phyloP scores from a whole-genome alignment of 2,888 invertebrate genomes.

The Notocelia uddmanniana region DNA sequence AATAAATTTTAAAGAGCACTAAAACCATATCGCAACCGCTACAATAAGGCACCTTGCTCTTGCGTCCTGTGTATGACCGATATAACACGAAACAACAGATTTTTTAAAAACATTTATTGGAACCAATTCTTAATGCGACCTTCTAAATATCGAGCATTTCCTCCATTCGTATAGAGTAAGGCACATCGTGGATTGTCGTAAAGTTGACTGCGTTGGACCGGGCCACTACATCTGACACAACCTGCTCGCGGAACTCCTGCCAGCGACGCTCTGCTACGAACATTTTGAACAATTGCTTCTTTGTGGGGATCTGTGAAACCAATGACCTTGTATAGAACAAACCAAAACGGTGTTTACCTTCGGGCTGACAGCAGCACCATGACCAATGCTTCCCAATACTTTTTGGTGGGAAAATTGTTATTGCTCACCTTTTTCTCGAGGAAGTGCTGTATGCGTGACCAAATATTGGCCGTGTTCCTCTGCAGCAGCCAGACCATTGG shows the following conservation, averaged over 20 bases:
- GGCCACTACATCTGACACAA: slow-evolving; percentile 81
- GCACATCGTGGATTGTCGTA: slow-evolving; percentile 87
- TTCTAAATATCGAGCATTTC: slow-evolving; percentile 80
- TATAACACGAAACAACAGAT: neutral
- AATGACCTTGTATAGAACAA: neutral
- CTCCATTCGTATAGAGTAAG: slow-evolving; percentile 87
- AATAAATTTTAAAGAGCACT: no score
- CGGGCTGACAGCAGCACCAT: neutral
- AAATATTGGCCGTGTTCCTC: slow-evolving; percentile 88
- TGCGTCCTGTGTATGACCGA: neutral
- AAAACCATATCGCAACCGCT: no score
- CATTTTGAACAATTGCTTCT: slow-evolving; percentile 83
- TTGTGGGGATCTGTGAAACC: slow-evolving; percentile 81
- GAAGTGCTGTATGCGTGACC: slow-evolving; percentile 87
- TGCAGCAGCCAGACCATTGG: slow-evolving; percentile 90
- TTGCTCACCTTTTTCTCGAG: slow-evolving; percentile 78
- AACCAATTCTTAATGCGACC: neutral
- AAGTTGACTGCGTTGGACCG: slow-evolving; percentile 82
- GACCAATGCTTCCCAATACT: neutral
- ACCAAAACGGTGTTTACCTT: neutral
- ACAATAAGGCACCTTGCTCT: neutral
- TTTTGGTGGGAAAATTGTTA: neutral
- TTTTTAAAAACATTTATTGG: neutral
- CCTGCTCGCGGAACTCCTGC: slow-evolving; percentile 81
- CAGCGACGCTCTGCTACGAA: slow-evolving; percentile 85